A percentile compares a stretch with the other conserved stretches of the same genome.
Evolutionary conservation across 92 coral and sea anemone species (phyloP).

Genomic region (Galaxea fascicularis): DNA sequence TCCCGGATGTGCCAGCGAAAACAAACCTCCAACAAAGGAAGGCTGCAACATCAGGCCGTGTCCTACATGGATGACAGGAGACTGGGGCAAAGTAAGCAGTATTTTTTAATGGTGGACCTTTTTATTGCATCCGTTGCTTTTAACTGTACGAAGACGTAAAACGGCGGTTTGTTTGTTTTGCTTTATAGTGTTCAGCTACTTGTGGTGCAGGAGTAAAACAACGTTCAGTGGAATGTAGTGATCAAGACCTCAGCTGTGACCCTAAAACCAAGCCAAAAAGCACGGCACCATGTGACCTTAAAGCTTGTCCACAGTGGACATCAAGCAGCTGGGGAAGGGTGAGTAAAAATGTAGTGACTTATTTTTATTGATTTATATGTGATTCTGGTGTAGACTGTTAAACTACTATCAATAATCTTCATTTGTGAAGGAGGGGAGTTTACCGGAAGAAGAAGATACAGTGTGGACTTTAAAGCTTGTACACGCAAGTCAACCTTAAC

Average conservation of each 20-base stretch:
- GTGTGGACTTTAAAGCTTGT: no score
- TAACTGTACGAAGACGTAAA: not conserved
- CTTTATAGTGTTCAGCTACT: conserved; percentile 90
- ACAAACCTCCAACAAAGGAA: conserved; percentile 52
- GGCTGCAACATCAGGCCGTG: conserved; percentile 74
- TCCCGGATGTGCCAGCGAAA: conserved; percentile 41
- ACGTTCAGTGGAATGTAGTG: conserved; percentile 75
- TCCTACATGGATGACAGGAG: conserved; percentile 73
- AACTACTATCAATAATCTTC: no score
- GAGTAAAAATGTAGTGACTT: conserved; percentile 7
- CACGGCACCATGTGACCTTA: conserved; percentile 47
- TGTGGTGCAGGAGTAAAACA: conserved; percentile 78
- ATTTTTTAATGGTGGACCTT: not conserved
- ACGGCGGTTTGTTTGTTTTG: not conserved
- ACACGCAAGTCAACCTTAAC: no score
- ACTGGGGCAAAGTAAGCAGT: conserved; percentile 74
- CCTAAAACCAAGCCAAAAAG: conserved; percentile 25
- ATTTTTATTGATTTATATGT: no score
- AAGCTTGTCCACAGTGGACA: conserved; percentile 70
- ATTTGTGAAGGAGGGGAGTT: no score
- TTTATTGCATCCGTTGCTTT: not conserved
- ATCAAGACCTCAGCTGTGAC: conserved; percentile 25
- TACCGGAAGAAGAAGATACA: no score
- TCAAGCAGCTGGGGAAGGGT: conserved; percentile 75
- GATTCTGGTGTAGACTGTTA: no score